Percentiles rank a stretch among this genome's conserved stretches.
Evolutionary conservation across 1,140 invertebrate species (phyloP).

Genomic region (Druon quercuslanigerum): DNA sequence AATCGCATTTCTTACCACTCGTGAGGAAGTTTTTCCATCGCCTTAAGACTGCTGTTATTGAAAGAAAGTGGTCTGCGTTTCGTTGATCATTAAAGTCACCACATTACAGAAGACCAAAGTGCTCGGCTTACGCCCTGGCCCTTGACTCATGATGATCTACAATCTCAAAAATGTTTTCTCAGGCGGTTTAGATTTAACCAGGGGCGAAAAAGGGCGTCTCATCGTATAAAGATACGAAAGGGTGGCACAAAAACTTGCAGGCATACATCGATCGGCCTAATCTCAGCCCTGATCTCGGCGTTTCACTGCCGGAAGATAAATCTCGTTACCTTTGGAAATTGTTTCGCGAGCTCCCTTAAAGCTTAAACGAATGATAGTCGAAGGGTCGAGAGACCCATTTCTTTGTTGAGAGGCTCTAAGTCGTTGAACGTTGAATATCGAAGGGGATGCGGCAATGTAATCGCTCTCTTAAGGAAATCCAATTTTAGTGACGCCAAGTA

Average conservation of each 20-base stretch:
- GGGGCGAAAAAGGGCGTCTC: background rate
- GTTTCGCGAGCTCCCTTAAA: slow-evolving; percentile 28
- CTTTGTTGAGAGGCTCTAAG: background rate
- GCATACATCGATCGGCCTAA: slow-evolving; percentile 7
- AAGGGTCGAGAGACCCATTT: slow-evolving; percentile 8
- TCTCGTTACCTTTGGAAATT: slow-evolving; percentile 39
- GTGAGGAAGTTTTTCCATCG: background rate
- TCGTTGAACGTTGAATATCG: background rate
- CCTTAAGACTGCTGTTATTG: slow-evolving; percentile 22
- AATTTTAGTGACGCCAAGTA: slow-evolving; percentile 10
- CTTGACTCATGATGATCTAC: background rate
- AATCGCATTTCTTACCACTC: background rate
- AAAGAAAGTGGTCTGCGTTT: slow-evolving; percentile 28
- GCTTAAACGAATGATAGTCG: slow-evolving; percentile 21
- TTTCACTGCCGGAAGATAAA: slow-evolving; percentile 23
- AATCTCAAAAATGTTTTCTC: slow-evolving; percentile 2
- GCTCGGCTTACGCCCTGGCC: background rate
- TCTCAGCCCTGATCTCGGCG: slow-evolving; percentile 6
- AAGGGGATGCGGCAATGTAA: slow-evolving; percentile 7
- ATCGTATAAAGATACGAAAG: background rate
- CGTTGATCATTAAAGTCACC: background rate
- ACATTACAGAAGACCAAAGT: background rate
- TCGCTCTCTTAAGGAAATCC: slow-evolving; percentile 6
- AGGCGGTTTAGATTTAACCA: background rate
- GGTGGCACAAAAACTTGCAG: background rate